Conservation (phyloP, 2,113 vertebrate genomes). For the Hyperoodon ampullatus region DNA sequence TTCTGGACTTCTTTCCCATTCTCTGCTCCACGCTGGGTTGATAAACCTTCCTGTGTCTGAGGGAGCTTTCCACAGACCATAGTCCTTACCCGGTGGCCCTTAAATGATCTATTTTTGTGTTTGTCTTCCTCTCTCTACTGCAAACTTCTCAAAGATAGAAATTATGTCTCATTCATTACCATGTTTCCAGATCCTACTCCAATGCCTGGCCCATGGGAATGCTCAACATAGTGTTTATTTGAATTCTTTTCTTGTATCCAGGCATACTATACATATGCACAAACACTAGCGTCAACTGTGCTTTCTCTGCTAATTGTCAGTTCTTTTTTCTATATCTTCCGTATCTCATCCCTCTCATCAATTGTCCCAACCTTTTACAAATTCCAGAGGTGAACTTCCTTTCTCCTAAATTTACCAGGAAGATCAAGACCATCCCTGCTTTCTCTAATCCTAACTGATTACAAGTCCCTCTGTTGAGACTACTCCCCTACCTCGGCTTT, state of each 20-base stretch:
- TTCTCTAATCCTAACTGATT: not conserved
- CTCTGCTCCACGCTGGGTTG: not conserved
- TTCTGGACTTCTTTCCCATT: not conserved
- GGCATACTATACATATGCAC: not conserved
- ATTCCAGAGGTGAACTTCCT: not conserved
- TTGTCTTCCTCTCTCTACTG: not conserved
- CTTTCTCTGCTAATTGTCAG: not conserved
- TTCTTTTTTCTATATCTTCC: not conserved
- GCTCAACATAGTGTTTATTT: not conserved
- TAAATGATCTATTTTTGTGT: not conserved
- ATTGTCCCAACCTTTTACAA: not conserved
- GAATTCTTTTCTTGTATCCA: not conserved
- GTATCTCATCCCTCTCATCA: not conserved
- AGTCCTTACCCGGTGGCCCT: not conserved
- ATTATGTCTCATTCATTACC: not conserved
- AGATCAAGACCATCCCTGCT: not conserved
- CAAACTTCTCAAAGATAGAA: slow-evolving; percentile 7
- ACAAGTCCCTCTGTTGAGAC: not conserved
- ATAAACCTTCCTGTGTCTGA: not conserved
- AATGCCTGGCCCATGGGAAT: not conserved
- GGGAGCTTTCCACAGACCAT: not conserved
- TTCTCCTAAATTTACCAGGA: slow-evolving; percentile 24
- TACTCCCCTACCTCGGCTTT: not conserved
- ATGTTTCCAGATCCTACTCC: not conserved
- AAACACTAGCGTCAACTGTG: not conserved